These are phyloP conservation scores for Martes martes DNA, from an alignment of 2,113 vertebrate genomes.

Conservation along the genomic window DNA sequence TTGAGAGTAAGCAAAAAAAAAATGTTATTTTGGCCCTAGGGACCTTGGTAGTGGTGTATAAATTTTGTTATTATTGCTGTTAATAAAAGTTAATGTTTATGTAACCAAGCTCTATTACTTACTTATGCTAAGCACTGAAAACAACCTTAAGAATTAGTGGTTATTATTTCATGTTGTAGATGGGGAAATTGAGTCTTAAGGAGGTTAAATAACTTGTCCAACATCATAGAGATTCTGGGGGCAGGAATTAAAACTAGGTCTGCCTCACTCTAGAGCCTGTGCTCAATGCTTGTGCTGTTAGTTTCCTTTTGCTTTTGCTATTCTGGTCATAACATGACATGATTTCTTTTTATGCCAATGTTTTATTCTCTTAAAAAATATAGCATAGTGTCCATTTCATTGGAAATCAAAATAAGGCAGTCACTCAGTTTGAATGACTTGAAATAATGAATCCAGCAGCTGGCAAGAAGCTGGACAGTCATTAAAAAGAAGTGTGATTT, in stretches of 20 bases:
- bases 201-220: not conserved
- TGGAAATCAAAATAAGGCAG: not conserved
- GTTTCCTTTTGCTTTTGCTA: not conserved
- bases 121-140: not conserved
- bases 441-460: not conserved
- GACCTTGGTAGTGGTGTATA: not conserved
- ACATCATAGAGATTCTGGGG: not conserved
- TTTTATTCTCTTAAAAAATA: conserved; percentile 9
- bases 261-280: not conserved
- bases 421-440: not conserved
- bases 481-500: conserved; percentile 36
- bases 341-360: not conserved
- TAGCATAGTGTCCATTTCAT: not conserved
- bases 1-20: not conserved
- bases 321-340: not conserved
- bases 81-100: not conserved
- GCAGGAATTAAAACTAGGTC: not conserved
- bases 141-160: not conserved
- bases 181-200: not conserved
- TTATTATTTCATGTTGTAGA: not conserved
- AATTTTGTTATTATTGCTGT: not conserved
- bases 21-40: not conserved
- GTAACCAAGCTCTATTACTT: not conserved
- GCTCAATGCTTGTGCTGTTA: not conserved
- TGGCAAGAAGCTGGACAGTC: not conserved